Conservation (phyloP, 2,113 vertebrate species). For the Oceanodroma tethys region DNA sequence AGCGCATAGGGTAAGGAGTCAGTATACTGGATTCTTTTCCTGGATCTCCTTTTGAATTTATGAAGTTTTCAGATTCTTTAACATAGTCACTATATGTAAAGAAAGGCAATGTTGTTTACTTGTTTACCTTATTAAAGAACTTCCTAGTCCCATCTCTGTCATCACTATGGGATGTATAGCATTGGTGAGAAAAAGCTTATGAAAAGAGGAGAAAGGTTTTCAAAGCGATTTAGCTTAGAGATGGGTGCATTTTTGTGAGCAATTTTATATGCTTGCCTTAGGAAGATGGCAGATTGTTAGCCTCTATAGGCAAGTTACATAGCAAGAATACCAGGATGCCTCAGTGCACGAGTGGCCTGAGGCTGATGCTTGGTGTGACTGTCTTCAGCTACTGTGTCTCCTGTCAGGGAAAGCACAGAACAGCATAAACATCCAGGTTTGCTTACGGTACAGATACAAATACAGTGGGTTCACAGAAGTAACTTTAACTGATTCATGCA, state of each 20-base stretch:
- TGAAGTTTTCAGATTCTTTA: not conserved
- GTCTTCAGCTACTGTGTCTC: not conserved
- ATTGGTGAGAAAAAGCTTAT: not conserved
- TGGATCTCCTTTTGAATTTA: not conserved
- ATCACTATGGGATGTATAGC: not conserved
- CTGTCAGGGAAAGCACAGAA: not conserved
- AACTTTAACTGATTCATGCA: not conserved
- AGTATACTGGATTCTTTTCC: not conserved
- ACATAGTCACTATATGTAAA: not conserved
- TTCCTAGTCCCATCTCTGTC: not conserved
- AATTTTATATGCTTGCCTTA: not conserved
- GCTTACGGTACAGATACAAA: not conserved
- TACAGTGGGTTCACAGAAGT: not conserved
- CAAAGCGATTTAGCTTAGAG: not conserved
- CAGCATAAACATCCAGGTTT: not conserved
- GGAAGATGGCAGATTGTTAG: not conserved
- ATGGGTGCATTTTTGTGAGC: not conserved
- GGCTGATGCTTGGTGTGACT: not conserved
- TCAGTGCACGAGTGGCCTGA: not conserved
- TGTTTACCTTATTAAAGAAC: not conserved
- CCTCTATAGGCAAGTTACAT: not conserved
- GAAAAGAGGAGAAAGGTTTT: not conserved
- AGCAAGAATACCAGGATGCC: not conserved
- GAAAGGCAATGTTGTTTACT: not conserved
- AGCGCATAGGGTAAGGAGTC: not conserved